Evolutionary conservation across 2,113 vertebrate species (phyloP), one percentile per base, ranked within the genome.

Genomic region (Macquaria australasica): DNA sequence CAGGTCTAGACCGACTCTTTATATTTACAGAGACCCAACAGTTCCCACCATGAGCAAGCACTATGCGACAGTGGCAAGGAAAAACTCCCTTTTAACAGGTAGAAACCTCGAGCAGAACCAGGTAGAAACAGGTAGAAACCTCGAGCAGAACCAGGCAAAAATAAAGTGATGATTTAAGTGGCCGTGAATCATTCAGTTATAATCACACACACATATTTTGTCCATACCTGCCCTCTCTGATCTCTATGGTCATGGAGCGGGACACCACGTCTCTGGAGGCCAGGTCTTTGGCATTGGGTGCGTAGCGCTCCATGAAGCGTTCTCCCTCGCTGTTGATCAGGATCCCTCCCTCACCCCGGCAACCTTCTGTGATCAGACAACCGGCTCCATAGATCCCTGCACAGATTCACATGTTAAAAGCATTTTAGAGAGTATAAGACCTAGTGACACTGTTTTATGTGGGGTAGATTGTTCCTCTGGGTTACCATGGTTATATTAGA

Each of bases 261-360:
- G 96, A 99, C 7, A 99, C 98, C 0, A 99, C 97, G 1, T 99
- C 98, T 85, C 98, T 96, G 81, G 98, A 99, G 20, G 98, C 98
- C 91, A 99, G 92, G 91, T 99, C 98, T 93, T 99, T 99, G 16
- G 98, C 98, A 1, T 99, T 98, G 3, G 98, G 98, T 1, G 98
- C 98, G 0, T 99, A 99, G 77, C 98, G 97, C 93, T 99, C 98
- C 98, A 99, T 99, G 92, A 99, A 99, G 68, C 98, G 96, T 92
- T 99, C 98, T 3, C 98, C 98, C 93, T 99, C 97, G 58, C 97
- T 97, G 93, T 99, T 99, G 70, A 99, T 97, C 51, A 99, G 95
- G 92, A 99, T 99, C 25, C 98, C 98, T 69, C 98, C 98, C 81
- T 99, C 98, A 66, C 98, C 98, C 85, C 98, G 98, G 82, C 98